Evolutionary conservation across 2,888 invertebrate species (phyloP), one percentile per base, ranked within the genome.

Genomic region (Heliconius ismenius): DNA sequence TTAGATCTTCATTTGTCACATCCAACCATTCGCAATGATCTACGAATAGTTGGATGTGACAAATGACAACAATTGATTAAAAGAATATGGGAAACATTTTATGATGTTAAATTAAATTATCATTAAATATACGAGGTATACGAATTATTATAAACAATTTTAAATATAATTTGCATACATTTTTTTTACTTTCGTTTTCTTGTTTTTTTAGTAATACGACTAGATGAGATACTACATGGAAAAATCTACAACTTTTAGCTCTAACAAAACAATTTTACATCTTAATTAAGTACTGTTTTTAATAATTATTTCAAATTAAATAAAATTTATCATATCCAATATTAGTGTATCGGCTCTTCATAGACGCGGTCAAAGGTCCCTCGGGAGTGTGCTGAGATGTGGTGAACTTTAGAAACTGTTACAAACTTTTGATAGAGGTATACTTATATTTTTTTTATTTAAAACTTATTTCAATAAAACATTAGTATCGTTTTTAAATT

Each of bases 331-430:
- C 32, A 58, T 43, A 60, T 74, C 77, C 73, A 73, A 26, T 43
- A 1, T 43, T 68, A 60, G 58, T 32, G 32, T 24, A 49, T 21
- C 39, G 68, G 62, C 65, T 36, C 36, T 28, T 60, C 60, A 26
- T 64, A 68, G 58, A 79, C 75, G 73, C 81, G 81, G 81, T 81
- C 80, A 80, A 80, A 81, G 80, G 80, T 82, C 80, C 79, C 79
- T 28, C 24, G 76, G 64, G 77, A 77, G 65, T 73, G 74, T 39
- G 32, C 60, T 76, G 58, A 58, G 72, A 65, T 67, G 75, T 65
- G 32, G 74, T 32, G 75, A 70, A 49, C 73, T 63, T 77, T 72
- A 74, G 43, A 65, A 80, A 79, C 77, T 76, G 69, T 73, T 77
- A 73, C 62, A 78, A 72, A 76, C 64, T 76, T 67, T 76, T 67